phyloP scores from a whole-genome alignment of 1,140 invertebrate genomes.

The Ladona fulva region DNA sequence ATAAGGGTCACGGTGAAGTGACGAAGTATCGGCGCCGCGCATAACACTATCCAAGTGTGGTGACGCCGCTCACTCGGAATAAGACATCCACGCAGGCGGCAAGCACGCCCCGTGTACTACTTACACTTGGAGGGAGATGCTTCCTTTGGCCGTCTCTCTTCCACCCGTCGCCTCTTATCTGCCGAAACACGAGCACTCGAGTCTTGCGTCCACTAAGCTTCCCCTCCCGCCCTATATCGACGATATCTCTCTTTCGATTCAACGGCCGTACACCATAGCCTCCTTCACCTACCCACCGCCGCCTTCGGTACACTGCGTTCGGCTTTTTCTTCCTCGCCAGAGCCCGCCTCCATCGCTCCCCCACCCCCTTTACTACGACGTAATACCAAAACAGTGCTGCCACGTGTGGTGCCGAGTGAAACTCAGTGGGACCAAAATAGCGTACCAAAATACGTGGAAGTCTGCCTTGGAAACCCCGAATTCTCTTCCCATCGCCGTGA shows the following conservation, averaged over 20 bases:
- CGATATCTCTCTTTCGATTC: background rate
- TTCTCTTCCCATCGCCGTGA: no score
- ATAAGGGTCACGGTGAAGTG: background rate
- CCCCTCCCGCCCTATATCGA: background rate
- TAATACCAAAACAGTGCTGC: background rate
- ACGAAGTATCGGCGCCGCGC: background rate
- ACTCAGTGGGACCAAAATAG: no score
- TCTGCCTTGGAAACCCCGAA: no score
- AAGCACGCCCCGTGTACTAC: background rate
- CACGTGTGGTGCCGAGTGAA: background rate
- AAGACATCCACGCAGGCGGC: background rate
- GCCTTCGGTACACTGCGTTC: slow-evolving; percentile 1
- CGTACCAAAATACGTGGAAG: no score
- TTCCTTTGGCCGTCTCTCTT: background rate
- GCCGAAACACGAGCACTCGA: background rate
- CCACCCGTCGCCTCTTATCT: background rate
- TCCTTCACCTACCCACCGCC: background rate
- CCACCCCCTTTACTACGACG: background rate
- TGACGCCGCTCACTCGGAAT: background rate
- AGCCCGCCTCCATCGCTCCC: background rate
- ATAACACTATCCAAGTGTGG: background rate
- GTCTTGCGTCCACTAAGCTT: background rate
- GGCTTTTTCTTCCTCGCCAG: background rate
- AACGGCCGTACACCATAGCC: background rate
- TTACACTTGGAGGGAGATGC: background rate